Evolutionary conservation across 1,140 invertebrate genomes (phyloP), one percentile per base, ranked within the genome.

Genomic region (Pogonomyrmex barbatus): DNA sequence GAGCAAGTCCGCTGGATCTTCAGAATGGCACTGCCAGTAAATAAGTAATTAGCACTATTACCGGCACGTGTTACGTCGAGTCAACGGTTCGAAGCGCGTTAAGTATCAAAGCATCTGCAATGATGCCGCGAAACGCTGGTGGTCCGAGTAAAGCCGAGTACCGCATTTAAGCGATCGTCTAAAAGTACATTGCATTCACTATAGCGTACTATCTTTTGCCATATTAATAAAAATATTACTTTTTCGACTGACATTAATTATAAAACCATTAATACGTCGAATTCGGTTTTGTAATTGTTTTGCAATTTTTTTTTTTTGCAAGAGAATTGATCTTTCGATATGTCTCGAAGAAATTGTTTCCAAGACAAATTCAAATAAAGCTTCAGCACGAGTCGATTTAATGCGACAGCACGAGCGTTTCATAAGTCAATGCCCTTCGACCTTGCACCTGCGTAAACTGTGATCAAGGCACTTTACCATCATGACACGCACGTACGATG

Each of bases 11-110:
- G 60, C 67, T 77, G 62, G 30, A 58, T 60, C 83, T 54, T 79
- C 6, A 70, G 60, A 50, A 82, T 82, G 39, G 52, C 56, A 60
- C 10, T 54, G 56, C 70, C 39, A 39, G 87, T 54, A 88, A 88
- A 87, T 88, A 88, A 88, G 71, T 83, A 87, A 88, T 88, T 88
- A 88, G 70, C 78, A 42, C 77, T 76, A 75, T 88, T 87, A 83
- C 54, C 30, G 58, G 54, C 62, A 81, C 60, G 78, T 47, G 77
- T 52, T 83, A 54, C 33, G 70, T 68, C 30, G n/a, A 78, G 52
- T n/a, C 70, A 58, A 83, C 63, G 70, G 47, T 87, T 78, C 63
- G 76, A 68, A 12, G 33, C 50, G 12, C 36, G 36, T 82, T 54
- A 83, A 50, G 70, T 73, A 73, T 76, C 45, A 76, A 84, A 50